These are phyloP conservation scores for Drosophila subobscura DNA, from an alignment of 1,140 invertebrate species.

Conservation along the genomic window DNA sequence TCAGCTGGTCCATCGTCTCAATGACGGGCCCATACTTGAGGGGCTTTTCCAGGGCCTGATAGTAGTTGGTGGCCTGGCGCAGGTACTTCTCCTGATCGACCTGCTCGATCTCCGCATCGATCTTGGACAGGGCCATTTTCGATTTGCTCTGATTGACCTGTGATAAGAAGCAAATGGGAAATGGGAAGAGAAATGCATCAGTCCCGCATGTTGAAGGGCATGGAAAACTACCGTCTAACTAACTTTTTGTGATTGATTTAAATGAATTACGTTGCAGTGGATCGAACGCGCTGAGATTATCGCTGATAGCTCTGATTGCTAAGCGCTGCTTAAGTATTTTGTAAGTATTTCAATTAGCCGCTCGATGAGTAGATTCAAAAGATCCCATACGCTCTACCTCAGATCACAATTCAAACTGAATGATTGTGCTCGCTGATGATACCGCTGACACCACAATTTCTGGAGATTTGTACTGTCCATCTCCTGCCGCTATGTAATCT, in stretches of 20 bases:
- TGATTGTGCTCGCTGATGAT: constrained; percentile 6
- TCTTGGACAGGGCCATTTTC: constrained; percentile 77
- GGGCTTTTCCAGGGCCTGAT: constrained; percentile 79
- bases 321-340: constrained; percentile 26
- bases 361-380: constrained; percentile 12
- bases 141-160: constrained; percentile 74
- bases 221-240: constrained; percentile 57
- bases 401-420: constrained; percentile 32
- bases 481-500: constrained; percentile 34
- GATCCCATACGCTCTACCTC: constrained; percentile 39
- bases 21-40: constrained; percentile 78
- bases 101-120: constrained; percentile 68
- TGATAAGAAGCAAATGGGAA: not conserved
- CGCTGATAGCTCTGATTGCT: constrained; percentile 35
- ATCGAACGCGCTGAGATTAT: constrained; percentile 24
- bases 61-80: constrained; percentile 74
- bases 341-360: constrained; percentile 27
- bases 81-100: constrained; percentile 79
- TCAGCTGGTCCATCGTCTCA: constrained; percentile 87
- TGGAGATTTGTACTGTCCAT: constrained; percentile 22
- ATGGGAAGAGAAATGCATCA: constrained; percentile 11
- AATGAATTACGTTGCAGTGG: constrained; percentile 61
- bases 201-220: constrained; percentile 3
- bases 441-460: constrained; percentile 29
- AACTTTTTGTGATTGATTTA: constrained; percentile 65